These are phyloP conservation scores for Ectemnius continuus DNA, from an alignment of 2,888 invertebrate genomes.

Conservation along the genomic window DNA sequence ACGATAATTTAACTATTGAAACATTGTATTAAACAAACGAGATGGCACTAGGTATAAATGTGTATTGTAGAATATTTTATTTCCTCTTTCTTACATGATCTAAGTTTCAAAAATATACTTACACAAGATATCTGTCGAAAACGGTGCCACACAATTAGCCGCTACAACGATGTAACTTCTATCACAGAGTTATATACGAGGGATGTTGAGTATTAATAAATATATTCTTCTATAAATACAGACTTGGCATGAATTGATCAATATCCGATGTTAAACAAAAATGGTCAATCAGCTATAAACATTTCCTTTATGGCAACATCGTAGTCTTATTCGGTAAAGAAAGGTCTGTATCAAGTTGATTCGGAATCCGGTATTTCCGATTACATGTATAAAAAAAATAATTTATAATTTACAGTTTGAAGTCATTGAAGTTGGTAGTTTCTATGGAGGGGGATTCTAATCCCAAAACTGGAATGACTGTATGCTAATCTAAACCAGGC, in stretches of 20 bases:
- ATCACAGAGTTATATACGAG: constrained; percentile 10
- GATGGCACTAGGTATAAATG: no score
- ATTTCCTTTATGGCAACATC: background rate
- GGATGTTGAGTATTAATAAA: constrained; percentile 24
- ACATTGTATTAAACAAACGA: no score
- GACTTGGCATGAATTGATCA: constrained; percentile 4
- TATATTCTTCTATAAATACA: constrained; percentile 31
- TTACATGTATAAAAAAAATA: constrained; percentile 30
- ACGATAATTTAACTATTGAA: no score
- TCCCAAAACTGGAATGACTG: constrained; percentile 56
- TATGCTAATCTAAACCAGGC: constrained; percentile 77
- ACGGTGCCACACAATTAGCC: no score
- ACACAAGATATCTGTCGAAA: no score
- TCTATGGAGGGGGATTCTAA: constrained; percentile 73
- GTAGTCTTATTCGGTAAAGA: background rate
- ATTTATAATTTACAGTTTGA: constrained; percentile 49
- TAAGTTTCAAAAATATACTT: no score
- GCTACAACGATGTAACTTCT: no score
- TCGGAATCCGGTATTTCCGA: constrained; percentile 25
- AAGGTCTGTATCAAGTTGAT: constrained; percentile 3
- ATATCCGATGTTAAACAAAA: no score
- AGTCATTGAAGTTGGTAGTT: constrained; percentile 53
- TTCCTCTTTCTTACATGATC: no score
- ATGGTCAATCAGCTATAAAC: no score
- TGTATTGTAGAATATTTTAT: no score